Percentiles rank a stretch among this genome's conserved stretches.
phyloP scores from a whole-genome alignment of 2,888 invertebrate genomes.

The Blastobasis lacticolella region DNA sequence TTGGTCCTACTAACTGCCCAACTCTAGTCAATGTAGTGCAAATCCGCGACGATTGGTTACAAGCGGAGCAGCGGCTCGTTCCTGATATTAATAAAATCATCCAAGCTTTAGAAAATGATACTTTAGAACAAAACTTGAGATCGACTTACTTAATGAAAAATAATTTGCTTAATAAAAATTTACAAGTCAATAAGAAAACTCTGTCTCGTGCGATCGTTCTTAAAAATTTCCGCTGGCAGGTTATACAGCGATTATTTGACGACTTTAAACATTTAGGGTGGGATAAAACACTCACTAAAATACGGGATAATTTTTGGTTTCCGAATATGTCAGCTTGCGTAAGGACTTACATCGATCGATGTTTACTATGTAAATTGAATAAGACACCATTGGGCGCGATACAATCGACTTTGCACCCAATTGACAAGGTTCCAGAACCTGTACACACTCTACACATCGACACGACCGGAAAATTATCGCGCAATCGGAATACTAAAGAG shows the following conservation, averaged over 20 bases:
- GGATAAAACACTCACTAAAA: slow-evolving; percentile 7
- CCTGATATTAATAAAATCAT: too few relatives aligned
- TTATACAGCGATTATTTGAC: slow-evolving; percentile 4
- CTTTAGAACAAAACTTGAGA: too few relatives aligned
- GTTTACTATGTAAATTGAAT: slow-evolving; percentile 4
- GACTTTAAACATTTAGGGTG: slow-evolving; percentile 6
- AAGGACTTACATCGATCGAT: slow-evolving; percentile 4
- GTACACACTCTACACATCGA: slow-evolving; percentile 8
- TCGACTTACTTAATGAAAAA: too few relatives aligned
- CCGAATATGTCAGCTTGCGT: slow-evolving; percentile 1
- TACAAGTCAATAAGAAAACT: too few relatives aligned
- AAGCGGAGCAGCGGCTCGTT: too few relatives aligned
- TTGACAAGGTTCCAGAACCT: slow-evolving; percentile 2
- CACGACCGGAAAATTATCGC: slow-evolving; percentile 5
- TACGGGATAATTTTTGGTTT: slow-evolving; percentile 8
- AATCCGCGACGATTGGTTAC: background rate
- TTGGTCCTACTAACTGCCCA: background rate
- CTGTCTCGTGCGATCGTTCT: background rate
- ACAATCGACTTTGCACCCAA: slow-evolving; percentile 5
- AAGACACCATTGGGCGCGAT: slow-evolving; percentile 3
- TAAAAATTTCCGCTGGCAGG: background rate
- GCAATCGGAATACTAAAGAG: background rate
- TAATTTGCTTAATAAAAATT: too few relatives aligned
- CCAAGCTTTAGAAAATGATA: too few relatives aligned
- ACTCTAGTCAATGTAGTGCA: background rate